Base-by-base conservation (phyloP, 2,113 vertebrate species). In the Eonycteris spelaea region DNA sequence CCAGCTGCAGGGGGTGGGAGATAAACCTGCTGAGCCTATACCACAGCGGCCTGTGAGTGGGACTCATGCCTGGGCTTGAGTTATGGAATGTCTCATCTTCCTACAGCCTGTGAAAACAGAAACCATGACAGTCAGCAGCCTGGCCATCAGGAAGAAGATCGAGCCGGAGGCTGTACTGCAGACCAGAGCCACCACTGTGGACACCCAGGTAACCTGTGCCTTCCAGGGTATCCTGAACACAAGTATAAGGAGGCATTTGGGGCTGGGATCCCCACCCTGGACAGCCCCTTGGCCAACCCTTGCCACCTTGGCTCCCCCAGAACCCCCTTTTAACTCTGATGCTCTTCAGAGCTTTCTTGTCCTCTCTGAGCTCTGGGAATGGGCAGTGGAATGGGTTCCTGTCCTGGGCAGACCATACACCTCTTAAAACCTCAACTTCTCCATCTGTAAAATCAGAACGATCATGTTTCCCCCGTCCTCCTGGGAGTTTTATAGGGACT, bases 121-220 rank as follows among this genome's bases (percentile, higher is more conserved):
- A 5, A 96, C 97, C 77, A 95, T 95, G 93, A 90, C 95, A 0
- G 8, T 95, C 2, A 33, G 96, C 74, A 97, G 87, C n/a, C 95
- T 95, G 74, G 96, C 80, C 0, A 97, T 97, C 24, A 7, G 90
- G 75, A 99, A 98, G 98, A 98, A 98, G 95, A 89, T 98, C 0
- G 98, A 98, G 96, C 96, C 97, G 0, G 98, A 98, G 1, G 59
- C 95, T 45, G 95, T 97, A 0, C 0, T 98, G 82, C 97, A 98
- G 70, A 98, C 96, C 30, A 95, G 28, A 95, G 79, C 97, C 35
- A 45, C 90, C 74, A 78, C 96, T 84, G 68, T 83, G 74, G 98
- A 98, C 1, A 6, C 90, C 43, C 98, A 98, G 98, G 98, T 99
- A 98, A 98, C 0, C 0, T 24, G 22, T 9, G 22, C 38, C 28